Evolutionary conservation across 1,140 invertebrate genomes (phyloP), one percentile per base, ranked within the genome.

Genomic region (Drosophila nannoptera): DNA sequence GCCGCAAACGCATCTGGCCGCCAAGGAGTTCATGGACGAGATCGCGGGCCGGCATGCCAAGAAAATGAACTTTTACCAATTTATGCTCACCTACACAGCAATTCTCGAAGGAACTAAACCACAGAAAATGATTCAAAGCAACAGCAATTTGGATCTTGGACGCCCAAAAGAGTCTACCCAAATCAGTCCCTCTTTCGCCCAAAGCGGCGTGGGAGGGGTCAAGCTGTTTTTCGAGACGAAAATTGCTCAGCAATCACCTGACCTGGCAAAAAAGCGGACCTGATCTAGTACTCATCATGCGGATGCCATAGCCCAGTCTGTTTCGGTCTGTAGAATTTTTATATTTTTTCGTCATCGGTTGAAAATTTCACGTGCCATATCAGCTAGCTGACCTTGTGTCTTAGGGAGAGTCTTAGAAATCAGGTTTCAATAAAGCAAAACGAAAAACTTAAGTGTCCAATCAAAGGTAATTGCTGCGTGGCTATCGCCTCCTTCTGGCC

Each of bases 361-460:
- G 4, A 6, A 43, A 40, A 59, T 52, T 60, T 7, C 32, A 45
- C 22, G 49, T 60, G 16, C 8, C 5, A 46, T 43, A 54, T 67
- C 46, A 50, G 50, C 35, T 14, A 0, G 14, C 36, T 73, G 69
- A 76, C 80, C 80, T 80, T 84, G 72, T 40, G 40, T 43, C n/a
- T 22, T 3, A n/a, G 11, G 48, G 50, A 63, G 38, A 46, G 43
- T 49, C 50, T 12, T 61, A 76, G 76, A 78, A 84, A 77, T 86
- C 63, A 70, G 72, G 60, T 73, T 68, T 62, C 66, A 84, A 84
- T 80, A 84, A 83, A 83, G 52, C 29, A 59, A 76, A 42, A 48
- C 53, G 31, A 69, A 69, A 61, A 77, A 64, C 48, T 75, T 81
- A 84, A 84, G 81, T 84, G 81, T 81, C 81, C 81, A 86, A 86